These are phyloP conservation scores for Phylloscopus collybita DNA, from an alignment of 2,797 vertebrate genomes.

Conservation along the genomic window DNA sequence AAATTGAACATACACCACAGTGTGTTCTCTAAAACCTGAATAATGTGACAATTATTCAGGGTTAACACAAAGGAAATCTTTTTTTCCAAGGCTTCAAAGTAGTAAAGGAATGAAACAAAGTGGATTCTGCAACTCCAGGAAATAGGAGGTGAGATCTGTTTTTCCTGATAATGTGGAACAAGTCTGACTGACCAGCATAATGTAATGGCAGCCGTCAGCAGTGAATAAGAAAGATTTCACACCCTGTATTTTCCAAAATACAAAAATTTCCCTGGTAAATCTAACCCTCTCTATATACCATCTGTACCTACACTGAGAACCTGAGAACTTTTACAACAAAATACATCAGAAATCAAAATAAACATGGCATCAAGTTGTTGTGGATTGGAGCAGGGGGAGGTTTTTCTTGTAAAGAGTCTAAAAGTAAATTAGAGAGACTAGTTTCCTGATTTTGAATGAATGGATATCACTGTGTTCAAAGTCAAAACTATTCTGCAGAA, in stretches of 20 bases:
- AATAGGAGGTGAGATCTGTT: not conserved
- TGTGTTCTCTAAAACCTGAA: not conserved
- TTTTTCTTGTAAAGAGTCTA: not conserved
- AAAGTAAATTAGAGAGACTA: not conserved
- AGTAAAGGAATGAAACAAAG: not conserved
- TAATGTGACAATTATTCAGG: not conserved
- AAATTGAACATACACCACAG: not conserved
- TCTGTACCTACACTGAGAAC: not conserved
- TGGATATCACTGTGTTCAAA: not conserved
- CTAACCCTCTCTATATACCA: not conserved
- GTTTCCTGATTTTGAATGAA: not conserved
- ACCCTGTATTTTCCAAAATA: not conserved
- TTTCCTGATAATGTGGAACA: not conserved
- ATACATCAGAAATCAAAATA: not conserved
- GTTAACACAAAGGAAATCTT: not conserved
- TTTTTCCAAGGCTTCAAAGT: not conserved
- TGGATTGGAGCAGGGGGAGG: rapidly evolving
- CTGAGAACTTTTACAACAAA: not conserved
- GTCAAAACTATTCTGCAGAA: not conserved
- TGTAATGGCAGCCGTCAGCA: not conserved
- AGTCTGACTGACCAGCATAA: not conserved
- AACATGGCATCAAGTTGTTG: not conserved
- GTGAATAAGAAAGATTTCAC: not conserved
- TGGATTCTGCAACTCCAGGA: not conserved
- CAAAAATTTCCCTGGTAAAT: not conserved